Evolutionary conservation across 2,888 invertebrate genomes (phyloP).

Genomic region (Phasia obesa): DNA sequence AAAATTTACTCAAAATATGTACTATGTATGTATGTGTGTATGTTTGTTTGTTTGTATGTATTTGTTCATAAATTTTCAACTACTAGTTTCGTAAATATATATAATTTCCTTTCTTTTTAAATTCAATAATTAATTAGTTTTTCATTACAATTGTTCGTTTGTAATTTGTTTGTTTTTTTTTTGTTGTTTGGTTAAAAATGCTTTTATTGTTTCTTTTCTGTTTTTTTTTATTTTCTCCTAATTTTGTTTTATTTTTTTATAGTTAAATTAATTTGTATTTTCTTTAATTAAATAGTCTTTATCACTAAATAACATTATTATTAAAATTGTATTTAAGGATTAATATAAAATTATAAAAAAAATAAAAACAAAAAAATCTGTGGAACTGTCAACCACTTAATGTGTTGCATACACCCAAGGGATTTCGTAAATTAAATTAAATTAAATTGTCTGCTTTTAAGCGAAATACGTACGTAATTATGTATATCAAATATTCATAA

Average conservation of each 20-base stretch:
- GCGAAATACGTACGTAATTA: no score
- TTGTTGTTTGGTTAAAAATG: conserved; percentile 57
- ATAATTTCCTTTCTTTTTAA: conserved; percentile 22
- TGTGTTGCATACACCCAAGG: conserved; percentile 58
- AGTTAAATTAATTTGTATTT: conserved; percentile 18
- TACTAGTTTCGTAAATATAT: conserved; percentile 62
- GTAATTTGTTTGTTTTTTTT: no score
- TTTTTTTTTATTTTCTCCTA: conserved; percentile 1
- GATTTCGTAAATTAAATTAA: not conserved
- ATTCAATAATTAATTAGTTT: conserved; percentile 47
- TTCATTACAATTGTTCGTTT: conserved; percentile 44
- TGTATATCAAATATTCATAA: no score
- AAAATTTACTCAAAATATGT: conserved; percentile 65
- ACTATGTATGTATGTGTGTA: conserved; percentile 7
- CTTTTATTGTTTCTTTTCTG: conserved; percentile 55
- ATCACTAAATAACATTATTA: conserved; percentile 34
- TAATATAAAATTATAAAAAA: not conserved
- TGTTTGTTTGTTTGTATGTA: conserved; percentile 30
- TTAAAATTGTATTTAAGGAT: conserved; percentile 27
- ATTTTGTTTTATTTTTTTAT: conserved; percentile 2
- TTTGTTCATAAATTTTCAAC: conserved; percentile 60
- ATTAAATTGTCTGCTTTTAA: no score
- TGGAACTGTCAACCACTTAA: conserved; percentile 29
- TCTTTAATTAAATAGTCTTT: conserved; percentile 28
- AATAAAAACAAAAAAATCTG: not conserved